phyloP scores from a whole-genome alignment of 2,113 vertebrate genomes.

The Microtus richardsoni region DNA sequence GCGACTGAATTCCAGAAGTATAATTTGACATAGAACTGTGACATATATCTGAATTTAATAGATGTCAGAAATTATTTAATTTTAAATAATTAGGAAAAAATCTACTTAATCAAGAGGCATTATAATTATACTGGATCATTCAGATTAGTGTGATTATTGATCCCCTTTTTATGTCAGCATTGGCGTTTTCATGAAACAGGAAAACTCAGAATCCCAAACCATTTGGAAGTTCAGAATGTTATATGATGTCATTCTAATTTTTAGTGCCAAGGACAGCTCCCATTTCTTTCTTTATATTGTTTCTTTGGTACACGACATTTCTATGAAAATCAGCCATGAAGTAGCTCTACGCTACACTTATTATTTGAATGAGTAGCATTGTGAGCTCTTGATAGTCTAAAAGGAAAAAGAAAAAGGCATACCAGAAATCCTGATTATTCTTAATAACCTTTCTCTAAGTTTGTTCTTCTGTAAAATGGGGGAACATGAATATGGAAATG shows the following conservation, averaged over 20 bases:
- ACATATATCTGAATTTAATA: slow-evolving; percentile 38
- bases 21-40: slow-evolving; percentile 35
- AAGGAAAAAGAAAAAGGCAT: slow-evolving; percentile 36
- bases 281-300: not conserved
- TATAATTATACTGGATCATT: not conserved
- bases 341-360: not conserved
- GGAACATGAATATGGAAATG: not conserved
- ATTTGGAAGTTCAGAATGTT: not conserved
- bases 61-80: not conserved
- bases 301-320: slow-evolving; percentile 27
- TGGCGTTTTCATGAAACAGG: not conserved
- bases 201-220: slow-evolving; percentile 3
- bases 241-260: not conserved
- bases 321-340: not conserved
- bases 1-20: not conserved
- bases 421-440: not conserved
- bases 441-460: not conserved
- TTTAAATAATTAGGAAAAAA: not conserved
- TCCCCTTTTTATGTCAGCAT: not conserved
- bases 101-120: not conserved
- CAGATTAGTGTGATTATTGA: not conserved
- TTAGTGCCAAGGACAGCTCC: not conserved
- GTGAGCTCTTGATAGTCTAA: slow-evolving; percentile 5
- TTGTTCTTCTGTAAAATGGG: not conserved
- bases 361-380: not conserved